Percentiles rank a stretch among this genome's conserved stretches.
Conservation (phyloP, 2,797 vertebrate species). For the Sparidentex hasta region DNA sequence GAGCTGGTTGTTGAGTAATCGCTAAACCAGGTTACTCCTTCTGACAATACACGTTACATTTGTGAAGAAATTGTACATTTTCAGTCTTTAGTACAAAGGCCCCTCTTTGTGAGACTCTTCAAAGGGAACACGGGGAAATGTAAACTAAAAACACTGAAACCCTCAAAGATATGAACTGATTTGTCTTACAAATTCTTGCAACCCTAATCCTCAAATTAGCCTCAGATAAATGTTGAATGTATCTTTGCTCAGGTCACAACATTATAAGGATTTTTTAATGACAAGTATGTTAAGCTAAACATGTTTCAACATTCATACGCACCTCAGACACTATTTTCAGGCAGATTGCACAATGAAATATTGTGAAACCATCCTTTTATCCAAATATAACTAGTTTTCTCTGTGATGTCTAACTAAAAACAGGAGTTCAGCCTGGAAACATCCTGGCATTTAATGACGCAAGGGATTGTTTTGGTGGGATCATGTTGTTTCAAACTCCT, state of each 20-base stretch:
- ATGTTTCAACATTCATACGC: neutral
- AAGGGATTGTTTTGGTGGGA: neutral
- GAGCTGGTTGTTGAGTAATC: no score
- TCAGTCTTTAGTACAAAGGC: no score
- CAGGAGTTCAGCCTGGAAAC: neutral
- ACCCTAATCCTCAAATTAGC: neutral
- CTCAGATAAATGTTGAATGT: neutral
- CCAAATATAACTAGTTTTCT: neutral
- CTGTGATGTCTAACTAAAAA: neutral
- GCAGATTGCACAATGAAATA: neutral
- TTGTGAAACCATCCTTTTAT: neutral
- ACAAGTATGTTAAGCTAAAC: neutral
- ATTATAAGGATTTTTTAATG: neutral
- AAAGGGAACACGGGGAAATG: neutral
- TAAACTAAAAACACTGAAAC: neutral
- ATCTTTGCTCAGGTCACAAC: neutral
- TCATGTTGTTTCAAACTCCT: neutral
- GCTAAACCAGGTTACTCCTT: no score
- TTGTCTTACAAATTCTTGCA: neutral
- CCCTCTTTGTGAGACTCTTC: neutral
- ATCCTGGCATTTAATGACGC: neutral
- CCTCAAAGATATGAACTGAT: no score
- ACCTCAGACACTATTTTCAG: neutral
- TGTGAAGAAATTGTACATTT: no score
- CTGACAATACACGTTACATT: neutral